Conservation (phyloP, 2,888 invertebrate genomes). For the Aphrophora alni region DNA sequence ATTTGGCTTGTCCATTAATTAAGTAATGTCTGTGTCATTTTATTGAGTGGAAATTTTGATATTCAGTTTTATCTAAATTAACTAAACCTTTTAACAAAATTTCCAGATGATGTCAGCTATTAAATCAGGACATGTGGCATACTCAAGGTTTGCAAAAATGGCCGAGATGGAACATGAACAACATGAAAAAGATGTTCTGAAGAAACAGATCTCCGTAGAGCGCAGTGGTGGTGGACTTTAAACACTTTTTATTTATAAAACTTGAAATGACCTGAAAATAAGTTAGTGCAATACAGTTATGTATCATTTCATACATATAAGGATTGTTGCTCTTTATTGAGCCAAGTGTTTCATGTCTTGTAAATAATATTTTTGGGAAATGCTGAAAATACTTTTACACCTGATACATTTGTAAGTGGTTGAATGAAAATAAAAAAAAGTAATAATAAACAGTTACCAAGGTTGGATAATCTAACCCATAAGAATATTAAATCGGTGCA, state of each 20-base stretch:
- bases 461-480: background rate
- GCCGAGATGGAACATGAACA: slow-evolving; percentile 90
- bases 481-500: no score
- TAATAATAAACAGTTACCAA: no score
- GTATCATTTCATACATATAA: background rate
- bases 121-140: slow-evolving; percentile 94
- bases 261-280: background rate
- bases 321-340: background rate
- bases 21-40: no score
- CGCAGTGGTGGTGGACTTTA: slow-evolving; percentile 96
- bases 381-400: background rate
- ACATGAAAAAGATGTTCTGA: slow-evolving; percentile 76
- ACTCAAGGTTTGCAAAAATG: slow-evolving; percentile 94
- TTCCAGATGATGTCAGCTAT: slow-evolving; percentile 97
- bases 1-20: no score
- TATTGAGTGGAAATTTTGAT: no score
- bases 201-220: slow-evolving; percentile 86
- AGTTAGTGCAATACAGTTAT: background rate
- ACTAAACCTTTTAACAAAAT: no score
- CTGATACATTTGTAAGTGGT: background rate
- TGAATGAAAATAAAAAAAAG: background rate
- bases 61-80: no score
- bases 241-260: slow-evolving; percentile 48
- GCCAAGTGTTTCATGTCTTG: background rate
- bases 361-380: background rate